Evolutionary conservation across 2,797 vertebrate species (phyloP), one percentile per base, ranked within the genome.

Genomic region (Delichon dasypus): DNA sequence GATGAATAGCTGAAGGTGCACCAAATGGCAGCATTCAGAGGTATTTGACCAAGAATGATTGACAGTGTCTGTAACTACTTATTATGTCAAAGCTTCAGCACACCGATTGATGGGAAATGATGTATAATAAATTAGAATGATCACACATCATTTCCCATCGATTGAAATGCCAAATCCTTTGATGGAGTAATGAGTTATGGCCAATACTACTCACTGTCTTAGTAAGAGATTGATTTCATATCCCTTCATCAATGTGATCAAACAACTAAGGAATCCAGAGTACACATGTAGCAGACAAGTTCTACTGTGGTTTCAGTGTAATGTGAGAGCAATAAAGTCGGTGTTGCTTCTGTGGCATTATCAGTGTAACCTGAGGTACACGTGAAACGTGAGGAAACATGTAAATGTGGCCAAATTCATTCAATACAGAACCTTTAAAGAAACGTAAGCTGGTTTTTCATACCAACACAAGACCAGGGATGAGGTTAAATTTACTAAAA

Each of bases 111-210:
- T 98, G 98, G 97, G 97, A 98, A 98, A 98, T 98, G 98, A 98
- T 98, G 98, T 98, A 98, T 98, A 98, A 98, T 98, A 98, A 98
- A 98, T 98, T 98, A 98, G 97, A 98, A 98, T 98, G 98, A 98
- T 98, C 98, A 98, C 98, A 98, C 98, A 98, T 98, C 98, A 98
- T 98, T 98, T 98, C 98, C 98, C 98, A 98, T 98, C 97, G 98
- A 98, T 98, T 98, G 98, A 98, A 98, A 98, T 98, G 98, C 98
- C 98, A 98, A 98, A 98, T 98, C 96, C 97, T 98, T 96, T 98
- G 98, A 98, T 97, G 95, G 98, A 98, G 97, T 98, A 98, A 98
- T 98, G 98, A 98, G 97, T 98, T 98, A 98, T 97, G 97, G 97
- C 98, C 98, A 98, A 98, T 98, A 98, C 98, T 98, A 98, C 98